Percentiles rank a stretch among this genome's conserved stretches.
Conservation (phyloP, 2,888 invertebrate species). For the Andrena hattorfiana region DNA sequence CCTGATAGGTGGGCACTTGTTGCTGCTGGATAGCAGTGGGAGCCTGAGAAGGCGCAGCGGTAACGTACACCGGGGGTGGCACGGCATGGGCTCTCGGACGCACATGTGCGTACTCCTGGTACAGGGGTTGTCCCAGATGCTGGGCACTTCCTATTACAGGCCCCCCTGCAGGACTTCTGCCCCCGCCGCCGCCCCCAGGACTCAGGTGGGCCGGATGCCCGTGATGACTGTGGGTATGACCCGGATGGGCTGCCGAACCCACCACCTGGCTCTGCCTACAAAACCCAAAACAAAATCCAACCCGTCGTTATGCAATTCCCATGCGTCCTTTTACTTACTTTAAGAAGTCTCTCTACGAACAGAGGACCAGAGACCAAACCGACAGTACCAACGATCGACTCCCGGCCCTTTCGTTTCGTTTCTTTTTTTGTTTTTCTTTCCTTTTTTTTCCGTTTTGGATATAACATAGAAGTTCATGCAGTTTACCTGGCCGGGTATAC, state of each 20-base stretch:
- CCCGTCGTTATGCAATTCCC: constrained; percentile 73
- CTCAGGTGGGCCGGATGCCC: constrained; percentile 82
- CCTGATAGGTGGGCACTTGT: constrained; percentile 85
- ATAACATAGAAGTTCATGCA: constrained; percentile 49
- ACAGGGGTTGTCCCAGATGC: constrained; percentile 88
- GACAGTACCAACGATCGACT: constrained; percentile 24
- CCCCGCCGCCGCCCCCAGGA: constrained; percentile 79
- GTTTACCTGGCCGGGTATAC: constrained; percentile 56
- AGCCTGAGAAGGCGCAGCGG: constrained; percentile 86
- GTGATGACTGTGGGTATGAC: constrained; percentile 83
- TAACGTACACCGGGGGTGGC: constrained; percentile 90
- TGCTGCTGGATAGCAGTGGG: constrained; percentile 83
- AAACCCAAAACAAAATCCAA: constrained; percentile 72
- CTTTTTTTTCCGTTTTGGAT: not conserved
- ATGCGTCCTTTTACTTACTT: constrained; percentile 66
- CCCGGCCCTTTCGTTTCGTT: constrained; percentile 14
- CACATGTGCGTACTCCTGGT: constrained; percentile 86
- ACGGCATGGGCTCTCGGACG: constrained; percentile 85
- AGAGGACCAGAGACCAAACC: constrained; percentile 56
- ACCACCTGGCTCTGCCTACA: constrained; percentile 84
- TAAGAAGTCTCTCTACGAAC: constrained; percentile 45
- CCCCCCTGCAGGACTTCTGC: constrained; percentile 81
- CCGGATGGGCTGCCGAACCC: constrained; percentile 82
- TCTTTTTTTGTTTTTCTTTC: not conserved
- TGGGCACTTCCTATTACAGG: constrained; percentile 86